Percentiles rank a stretch among this genome's conserved stretches.
phyloP scores from a whole-genome alignment of 2,113 vertebrate species.

The Crotophaga sulcirostris region DNA sequence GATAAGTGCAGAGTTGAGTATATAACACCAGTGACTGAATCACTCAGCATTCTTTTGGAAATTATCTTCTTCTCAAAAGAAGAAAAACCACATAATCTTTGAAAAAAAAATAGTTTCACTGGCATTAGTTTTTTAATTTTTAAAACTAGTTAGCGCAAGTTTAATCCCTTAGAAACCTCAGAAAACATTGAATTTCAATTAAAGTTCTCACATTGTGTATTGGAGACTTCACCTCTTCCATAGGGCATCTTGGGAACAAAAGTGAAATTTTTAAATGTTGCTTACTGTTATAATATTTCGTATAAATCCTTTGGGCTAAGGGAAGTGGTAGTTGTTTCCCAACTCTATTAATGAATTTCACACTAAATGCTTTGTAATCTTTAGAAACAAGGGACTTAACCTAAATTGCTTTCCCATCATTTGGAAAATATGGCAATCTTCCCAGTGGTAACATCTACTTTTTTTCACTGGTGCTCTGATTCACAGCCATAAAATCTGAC shows the following conservation, averaged over 20 bases:
- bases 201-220: background rate
- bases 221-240: background rate
- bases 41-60: background rate
- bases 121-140: background rate
- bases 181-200: slow-evolving; percentile 10
- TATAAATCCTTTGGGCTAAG: background rate
- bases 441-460: background rate
- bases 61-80: background rate
- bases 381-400: slow-evolving; percentile 4
- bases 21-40: background rate
- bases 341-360: slow-evolving; percentile 30
- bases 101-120: background rate
- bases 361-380: slow-evolving; percentile 3
- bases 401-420: background rate
- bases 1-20: background rate
- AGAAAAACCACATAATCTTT: background rate
- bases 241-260: background rate
- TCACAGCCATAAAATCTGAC: background rate
- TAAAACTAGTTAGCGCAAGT: background rate
- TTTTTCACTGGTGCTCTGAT: background rate
- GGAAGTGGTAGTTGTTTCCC: background rate
- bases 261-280: slow-evolving; percentile 1
- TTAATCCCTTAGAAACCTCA: background rate
- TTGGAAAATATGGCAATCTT: slow-evolving; percentile 6
- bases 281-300: background rate